Base-by-base conservation (phyloP, 2,888 invertebrate species). In the Tiliacea aurago region DNA sequence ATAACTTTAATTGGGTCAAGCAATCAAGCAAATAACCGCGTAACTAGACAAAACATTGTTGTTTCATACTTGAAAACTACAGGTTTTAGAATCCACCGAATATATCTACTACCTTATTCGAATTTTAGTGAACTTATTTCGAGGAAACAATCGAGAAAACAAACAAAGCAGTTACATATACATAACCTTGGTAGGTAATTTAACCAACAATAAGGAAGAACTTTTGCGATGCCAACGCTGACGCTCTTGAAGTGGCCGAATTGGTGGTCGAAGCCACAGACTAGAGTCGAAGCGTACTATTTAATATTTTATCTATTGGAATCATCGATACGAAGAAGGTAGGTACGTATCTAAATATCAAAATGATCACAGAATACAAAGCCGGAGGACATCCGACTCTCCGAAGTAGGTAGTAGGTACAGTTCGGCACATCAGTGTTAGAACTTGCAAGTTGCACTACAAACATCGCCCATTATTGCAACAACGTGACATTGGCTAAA, bases 1-100 rank as follows among this genome's bases (percentile, higher is more conserved):
- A 88, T 89, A 88, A 79, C 76, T 77, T 78, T 82, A 88, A 88
- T 87, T 87, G 78, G 87, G 87, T 87, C 88, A 83, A 76, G 81
- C 77, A 81, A 87, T 87, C 88, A 83, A 76, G 81, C 77, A 81
- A 84, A 86, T 85, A 86, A 76, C 70, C 68, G 65, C 63, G 53
- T 73, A 62, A 59, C 77, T 81, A 37, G 73, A 79, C 80, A 77
- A 80, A 76, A 70, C 70, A 41, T 49, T 67, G 62, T 58, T 63
- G 56, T 56, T 68, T 62, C 15, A 70, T 41, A 45, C 28, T 62
- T 28, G 18, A 28, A 71, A 72, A 55, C 45, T 58, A 51, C 13
- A 10, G 13, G 13, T 5, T 33, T 33, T 23, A 47, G 23, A 11
- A 43, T 41, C 23, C 20, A 33, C 11, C 0, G 49, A 41, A 11